Evolutionary conservation across 2,113 vertebrate species (phyloP).

Genomic region (Siphamia tubifer): DNA sequence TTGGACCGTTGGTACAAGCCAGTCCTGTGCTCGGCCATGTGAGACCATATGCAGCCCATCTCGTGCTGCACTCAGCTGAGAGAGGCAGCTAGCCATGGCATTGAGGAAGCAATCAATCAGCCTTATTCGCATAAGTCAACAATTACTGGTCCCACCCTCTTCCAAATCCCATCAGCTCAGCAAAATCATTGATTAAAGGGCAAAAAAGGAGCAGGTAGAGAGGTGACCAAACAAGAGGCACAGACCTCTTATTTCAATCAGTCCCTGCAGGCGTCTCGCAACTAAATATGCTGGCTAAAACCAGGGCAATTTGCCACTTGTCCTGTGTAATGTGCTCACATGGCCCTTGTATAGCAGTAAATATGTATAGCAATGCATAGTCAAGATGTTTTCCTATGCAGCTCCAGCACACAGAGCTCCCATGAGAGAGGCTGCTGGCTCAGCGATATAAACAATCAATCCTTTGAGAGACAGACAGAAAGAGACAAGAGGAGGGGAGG

Average conservation of each 20-base stretch:
- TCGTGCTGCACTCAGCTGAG: conserved; percentile 46
- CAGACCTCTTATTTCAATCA: conserved; percentile 13
- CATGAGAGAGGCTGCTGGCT: conserved; percentile 50
- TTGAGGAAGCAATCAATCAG: conserved; percentile 80
- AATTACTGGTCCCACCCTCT: conserved; percentile 72
- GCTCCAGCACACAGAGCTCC: conserved; percentile 41
- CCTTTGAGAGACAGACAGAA: conserved; percentile 46
- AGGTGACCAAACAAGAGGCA: conserved; percentile 26
- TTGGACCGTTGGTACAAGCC: neutral
- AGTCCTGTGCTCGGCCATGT: conserved; percentile 33
- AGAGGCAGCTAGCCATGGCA: conserved; percentile 37
- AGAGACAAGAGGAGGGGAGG: neutral
- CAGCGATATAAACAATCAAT: conserved; percentile 75
- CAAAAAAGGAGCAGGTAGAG: conserved; percentile 13
- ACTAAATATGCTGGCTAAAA: neutral
- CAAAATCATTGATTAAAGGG: conserved; percentile 70
- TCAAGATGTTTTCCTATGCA: conserved; percentile 63
- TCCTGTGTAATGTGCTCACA: conserved; percentile 16
- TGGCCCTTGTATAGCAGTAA: conserved; percentile 22
- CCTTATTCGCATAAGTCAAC: conserved; percentile 70
- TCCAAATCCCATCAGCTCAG: conserved; percentile 72
- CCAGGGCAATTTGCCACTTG: neutral
- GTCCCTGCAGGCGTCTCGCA: neutral
- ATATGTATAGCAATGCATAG: conserved; percentile 31
- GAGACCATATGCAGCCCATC: conserved; percentile 19